Evolutionary conservation across 2,113 vertebrate species (phyloP).

Genomic region (Brachyistius frenatus): DNA sequence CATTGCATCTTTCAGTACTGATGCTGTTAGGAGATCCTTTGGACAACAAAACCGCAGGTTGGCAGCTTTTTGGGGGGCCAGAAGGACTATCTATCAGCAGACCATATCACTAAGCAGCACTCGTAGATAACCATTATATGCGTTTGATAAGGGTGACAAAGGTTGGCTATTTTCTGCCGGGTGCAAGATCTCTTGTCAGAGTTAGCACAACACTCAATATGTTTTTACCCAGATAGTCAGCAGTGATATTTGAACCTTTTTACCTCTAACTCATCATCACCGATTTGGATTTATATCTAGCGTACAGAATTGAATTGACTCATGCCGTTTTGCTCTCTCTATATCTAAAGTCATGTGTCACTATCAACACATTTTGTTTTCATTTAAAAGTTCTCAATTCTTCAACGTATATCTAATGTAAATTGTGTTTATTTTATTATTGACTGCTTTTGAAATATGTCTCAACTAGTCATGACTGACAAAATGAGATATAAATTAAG

Average conservation of each 20-base stretch:
- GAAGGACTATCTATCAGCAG: background rate
- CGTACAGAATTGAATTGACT: background rate
- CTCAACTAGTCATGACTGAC: too few species aligned
- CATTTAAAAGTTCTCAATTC: too few species aligned
- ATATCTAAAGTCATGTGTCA: too few species aligned
- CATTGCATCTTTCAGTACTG: background rate
- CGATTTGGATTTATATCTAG: too few species aligned
- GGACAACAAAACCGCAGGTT: background rate
- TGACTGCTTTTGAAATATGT: too few species aligned
- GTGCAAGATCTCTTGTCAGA: background rate
- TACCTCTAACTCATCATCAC: background rate
- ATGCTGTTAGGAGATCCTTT: background rate
- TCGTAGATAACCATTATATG: background rate
- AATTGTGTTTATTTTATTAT: too few species aligned
- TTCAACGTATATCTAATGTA: too few species aligned
- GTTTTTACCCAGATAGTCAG: background rate
- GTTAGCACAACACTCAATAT: background rate
- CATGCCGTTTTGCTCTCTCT: background rate
- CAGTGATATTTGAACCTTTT: background rate
- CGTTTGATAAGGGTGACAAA: conserved; percentile 30
- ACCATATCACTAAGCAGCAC: background rate
- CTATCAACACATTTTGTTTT: too few species aligned
- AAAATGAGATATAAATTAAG: too few species aligned
- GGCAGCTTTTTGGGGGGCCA: background rate
- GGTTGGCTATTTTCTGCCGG: conserved; percentile 7